Base-by-base conservation (phyloP, 53 echinoderm and acorn worm genomes). In the Crossaster papposus region DNA sequence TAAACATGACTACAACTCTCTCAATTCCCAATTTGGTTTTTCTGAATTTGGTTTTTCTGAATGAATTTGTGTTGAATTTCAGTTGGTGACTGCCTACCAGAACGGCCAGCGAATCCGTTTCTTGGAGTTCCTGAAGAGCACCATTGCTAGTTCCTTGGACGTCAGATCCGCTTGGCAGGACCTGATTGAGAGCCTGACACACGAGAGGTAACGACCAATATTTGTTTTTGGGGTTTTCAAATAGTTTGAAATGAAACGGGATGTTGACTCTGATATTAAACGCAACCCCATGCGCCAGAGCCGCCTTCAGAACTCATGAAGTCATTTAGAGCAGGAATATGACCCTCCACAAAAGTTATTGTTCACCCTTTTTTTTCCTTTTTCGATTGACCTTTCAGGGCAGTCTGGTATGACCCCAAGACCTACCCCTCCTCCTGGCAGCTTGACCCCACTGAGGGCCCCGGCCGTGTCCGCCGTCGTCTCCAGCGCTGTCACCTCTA, bases 381-480 rank as follows among this genome's bases (percentile, higher is more conserved):
- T 71, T 71, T 29, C 35, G 0, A 12, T 72, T 31, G n/a, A 65
- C 20, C 37, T 11, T 44, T 18, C 81, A 97, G 98, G 83, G 96
- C 98, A 44, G 92, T 97, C 0, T 97, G 98, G 98, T 91, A 92
- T 63, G 94, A 96, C 54, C 83, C 91, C 6, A 72, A 92, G 24
- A 91, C 74, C 86, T 98, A 93, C 93, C 96, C 99, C 8, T 80
- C 86, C 30, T 90, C 93, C 51, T 98, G 99, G 99, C 93, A 96
- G 75, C 91, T 98, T 3, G 99, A 98, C 44, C 95, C 99, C 20
- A 98, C 99, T 14, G 96, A 98, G 73, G 99, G 99, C 20, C 99
- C 99, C 64, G 94, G 90, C 26, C 82, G 99, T 65, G 96, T 98
- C 18, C 90, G 96, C 8, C 90, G 92, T 36, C 89, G 99, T 22